Base-by-base conservation (phyloP, 1,140 invertebrate genomes). In the Leptinotarsa undecemlineata region DNA sequence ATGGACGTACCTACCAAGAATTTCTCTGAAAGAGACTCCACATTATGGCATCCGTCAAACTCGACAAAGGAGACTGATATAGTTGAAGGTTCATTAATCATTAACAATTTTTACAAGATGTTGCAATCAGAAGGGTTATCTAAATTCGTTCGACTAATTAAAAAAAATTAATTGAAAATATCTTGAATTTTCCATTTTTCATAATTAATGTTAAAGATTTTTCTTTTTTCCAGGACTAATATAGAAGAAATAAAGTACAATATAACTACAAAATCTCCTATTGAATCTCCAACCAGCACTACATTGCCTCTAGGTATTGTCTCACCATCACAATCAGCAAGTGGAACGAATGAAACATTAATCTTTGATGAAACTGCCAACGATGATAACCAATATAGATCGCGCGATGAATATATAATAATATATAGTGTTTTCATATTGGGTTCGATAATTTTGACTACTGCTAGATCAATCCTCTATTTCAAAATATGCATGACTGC, bases 401-500 rank as follows among this genome's bases (percentile, higher is more conserved):
- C 47, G 71, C n/a, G 26, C 26, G 69, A 73, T 3, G 26, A 60
- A 67, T 84, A 83, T 75, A 83, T 85, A 48, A 75, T 76, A 48
- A 76, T 85, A 63, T 85, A 84, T 68, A 81, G 82, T 5, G 63
- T 75, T 3, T 79, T 84, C 17, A 85, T 85, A 68, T 19, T 83
- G 11, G 33, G 74, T 2, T 79, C 84, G 5, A 82, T 86, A 15
- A 26, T 85, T 84, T 74, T 91, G 48, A 90, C 91, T 60, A 85
- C 90, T 1, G 83, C 87, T 1, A 86, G 91, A 23, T 90, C 90
- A 1, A 87, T 91, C 19, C 85, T 91, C 60, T 96, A 95, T 84
- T 95, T 95, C 85, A 90, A 90, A 78, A 87, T 95, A 8, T 94
- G 92, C 79, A 92, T 95, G 89, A 91, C 89, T n/a, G 89, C 95